phyloP scores from a whole-genome alignment of 1,140 invertebrate genomes.

The Gryon sp. region DNA sequence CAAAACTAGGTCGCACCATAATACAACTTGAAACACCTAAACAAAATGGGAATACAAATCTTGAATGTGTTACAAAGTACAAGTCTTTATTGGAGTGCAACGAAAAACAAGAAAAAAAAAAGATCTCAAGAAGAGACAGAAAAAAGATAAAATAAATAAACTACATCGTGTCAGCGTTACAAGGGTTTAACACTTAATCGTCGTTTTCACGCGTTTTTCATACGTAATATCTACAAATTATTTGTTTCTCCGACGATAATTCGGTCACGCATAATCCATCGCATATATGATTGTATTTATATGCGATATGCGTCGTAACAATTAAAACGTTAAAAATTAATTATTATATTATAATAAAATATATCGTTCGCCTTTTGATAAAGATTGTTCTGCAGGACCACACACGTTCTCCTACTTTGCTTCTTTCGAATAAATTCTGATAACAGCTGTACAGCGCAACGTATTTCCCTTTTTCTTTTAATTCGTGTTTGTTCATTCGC shows the following conservation, averaged over 20 bases:
- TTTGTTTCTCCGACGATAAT: slow-evolving; percentile 29
- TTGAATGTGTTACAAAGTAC: slow-evolving; percentile 51
- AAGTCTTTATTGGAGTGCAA: slow-evolving; percentile 61
- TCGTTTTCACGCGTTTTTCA: slow-evolving; percentile 19
- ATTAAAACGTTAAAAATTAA: slow-evolving; percentile 61
- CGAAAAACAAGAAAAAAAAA: slow-evolving; percentile 9
- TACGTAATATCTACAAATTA: slow-evolving; percentile 55
- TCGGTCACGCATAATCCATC: slow-evolving; percentile 30
- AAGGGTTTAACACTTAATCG: slow-evolving; percentile 58
- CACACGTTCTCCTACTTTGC: slow-evolving; percentile 59
- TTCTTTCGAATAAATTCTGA: slow-evolving; percentile 62
- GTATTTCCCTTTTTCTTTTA: slow-evolving; percentile 38
- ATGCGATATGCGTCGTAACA: slow-evolving; percentile 56
- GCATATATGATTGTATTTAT: slow-evolving; percentile 50
- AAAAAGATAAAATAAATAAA: slow-evolving; percentile 65
- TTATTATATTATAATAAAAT: slow-evolving; percentile 64
- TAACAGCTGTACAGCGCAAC: slow-evolving; percentile 72
- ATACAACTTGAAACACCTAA: slow-evolving; percentile 13
- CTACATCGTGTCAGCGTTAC: slow-evolving; percentile 64
- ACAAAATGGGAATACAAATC: slow-evolving; percentile 28
- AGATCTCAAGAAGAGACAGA: slow-evolving; percentile 32
- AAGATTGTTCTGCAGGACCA: slow-evolving; percentile 68
- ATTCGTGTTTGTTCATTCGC: slow-evolving; percentile 45
- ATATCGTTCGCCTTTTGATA: slow-evolving; percentile 67
- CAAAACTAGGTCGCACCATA: neutral